Percentiles rank a stretch among this genome's conserved stretches.
phyloP scores from a whole-genome alignment of 2,888 invertebrate genomes.

The Pristionchus fissidentatus region DNA sequence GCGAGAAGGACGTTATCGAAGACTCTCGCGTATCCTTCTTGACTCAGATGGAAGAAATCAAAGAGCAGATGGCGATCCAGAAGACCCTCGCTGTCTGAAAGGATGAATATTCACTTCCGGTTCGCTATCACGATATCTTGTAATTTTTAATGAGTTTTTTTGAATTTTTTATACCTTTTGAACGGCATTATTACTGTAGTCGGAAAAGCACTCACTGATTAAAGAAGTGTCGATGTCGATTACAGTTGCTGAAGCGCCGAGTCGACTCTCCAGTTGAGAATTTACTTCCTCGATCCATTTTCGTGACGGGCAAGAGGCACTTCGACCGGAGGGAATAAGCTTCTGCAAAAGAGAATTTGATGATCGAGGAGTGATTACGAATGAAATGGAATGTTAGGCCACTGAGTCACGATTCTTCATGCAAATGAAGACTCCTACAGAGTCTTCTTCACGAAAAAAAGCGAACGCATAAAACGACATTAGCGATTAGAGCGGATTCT shows the following conservation, averaged over 20 bases:
- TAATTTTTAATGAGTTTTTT: neutral
- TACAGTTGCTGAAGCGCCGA: neutral
- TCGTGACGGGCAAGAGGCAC: neutral
- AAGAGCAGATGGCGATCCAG: constrained; percentile 43
- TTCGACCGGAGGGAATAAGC: constrained; percentile 29
- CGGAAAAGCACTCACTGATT: constrained; percentile 11
- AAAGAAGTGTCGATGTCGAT: constrained; percentile 39
- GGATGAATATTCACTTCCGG: neutral
- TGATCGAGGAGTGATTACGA: neutral
- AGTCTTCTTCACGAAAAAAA: neutral
- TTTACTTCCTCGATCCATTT: constrained; percentile 24
- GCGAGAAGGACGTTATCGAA: constrained; percentile 37
- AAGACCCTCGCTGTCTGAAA: constrained; percentile 42
- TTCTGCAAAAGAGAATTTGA: constrained; percentile 13
- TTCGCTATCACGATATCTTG: neutral
- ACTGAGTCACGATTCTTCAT: too few species aligned
- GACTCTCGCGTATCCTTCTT: constrained; percentile 29
- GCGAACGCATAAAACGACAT: neutral
- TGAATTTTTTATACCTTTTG: neutral
- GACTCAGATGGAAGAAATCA: constrained; percentile 45
- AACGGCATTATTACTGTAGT: neutral
- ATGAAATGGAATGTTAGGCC: neutral
- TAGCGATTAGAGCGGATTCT: neutral
- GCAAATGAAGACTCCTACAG: too few species aligned
- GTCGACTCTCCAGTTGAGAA: neutral